Evolutionary conservation across 2,888 invertebrate species (phyloP).

Genomic region (Gerris lacustris): DNA sequence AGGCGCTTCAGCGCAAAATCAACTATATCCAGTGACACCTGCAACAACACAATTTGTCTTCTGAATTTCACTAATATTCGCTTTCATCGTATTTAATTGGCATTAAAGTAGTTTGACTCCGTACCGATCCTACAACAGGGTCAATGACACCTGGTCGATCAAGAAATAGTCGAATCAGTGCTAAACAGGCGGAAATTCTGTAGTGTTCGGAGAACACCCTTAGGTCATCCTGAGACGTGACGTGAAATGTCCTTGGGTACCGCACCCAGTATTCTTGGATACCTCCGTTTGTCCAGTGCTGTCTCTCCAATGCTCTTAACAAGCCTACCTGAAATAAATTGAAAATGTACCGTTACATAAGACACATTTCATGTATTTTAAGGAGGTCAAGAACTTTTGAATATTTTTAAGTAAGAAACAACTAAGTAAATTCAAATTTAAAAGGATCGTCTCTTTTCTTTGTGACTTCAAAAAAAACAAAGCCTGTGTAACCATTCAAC

Average conservation of each 20-base stretch:
- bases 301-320: constrained; percentile 45
- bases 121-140: not conserved
- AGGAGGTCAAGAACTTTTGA: too few relatives aligned
- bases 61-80: not conserved
- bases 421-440: too few relatives aligned
- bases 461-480: too few relatives aligned
- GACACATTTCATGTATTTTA: too few relatives aligned
- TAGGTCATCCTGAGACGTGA: constrained; percentile 45
- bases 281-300: constrained; percentile 50
- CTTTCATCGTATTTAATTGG: too few relatives aligned
- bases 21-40: constrained; percentile 42
- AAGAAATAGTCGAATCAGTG: constrained; percentile 48
- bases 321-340: constrained; percentile 31
- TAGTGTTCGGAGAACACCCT: constrained; percentile 57
- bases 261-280: constrained; percentile 44
- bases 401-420: too few relatives aligned
- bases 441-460: too few relatives aligned
- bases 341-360: not conserved
- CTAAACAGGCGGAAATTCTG: constrained; percentile 63
- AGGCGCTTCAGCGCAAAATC: constrained; percentile 60
- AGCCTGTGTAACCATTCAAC: too few relatives aligned
- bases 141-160: not conserved
- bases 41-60: constrained; percentile 31
- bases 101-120: too few relatives aligned
- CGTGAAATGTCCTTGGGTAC: constrained; percentile 59